Percentiles rank a stretch among this genome's conserved stretches.
Conservation (phyloP, 2,888 invertebrate species). For the Melinopterus prodromus region DNA sequence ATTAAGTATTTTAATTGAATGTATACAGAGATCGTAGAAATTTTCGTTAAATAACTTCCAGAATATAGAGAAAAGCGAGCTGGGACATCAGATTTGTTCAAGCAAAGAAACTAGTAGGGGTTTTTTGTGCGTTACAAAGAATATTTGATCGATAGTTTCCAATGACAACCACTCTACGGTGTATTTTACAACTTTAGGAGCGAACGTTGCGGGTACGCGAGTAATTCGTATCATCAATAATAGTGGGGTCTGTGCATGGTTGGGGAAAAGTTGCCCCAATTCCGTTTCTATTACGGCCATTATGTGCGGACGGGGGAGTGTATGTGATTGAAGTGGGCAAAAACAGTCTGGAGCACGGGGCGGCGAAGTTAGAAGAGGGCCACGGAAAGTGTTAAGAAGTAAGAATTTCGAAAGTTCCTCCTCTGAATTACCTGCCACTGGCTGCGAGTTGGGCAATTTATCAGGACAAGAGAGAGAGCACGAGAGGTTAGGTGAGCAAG, state of each 20-base stretch:
- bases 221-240: background rate
- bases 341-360: slow-evolving; percentile 43
- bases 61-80: background rate
- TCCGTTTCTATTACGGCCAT: slow-evolving; percentile 57
- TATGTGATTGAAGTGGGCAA: slow-evolving; percentile 55
- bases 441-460: slow-evolving; percentile 71
- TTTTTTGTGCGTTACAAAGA: slow-evolving; percentile 18
- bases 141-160: slow-evolving; percentile 8
- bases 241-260: slow-evolving; percentile 5
- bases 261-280: slow-evolving; percentile 45
- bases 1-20: no score
- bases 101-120: slow-evolving; percentile 6
- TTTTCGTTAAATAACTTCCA: no score
- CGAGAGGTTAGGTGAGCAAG: slow-evolving; percentile 47
- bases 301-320: slow-evolving; percentile 50
- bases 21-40: no score
- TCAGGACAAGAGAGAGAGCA: slow-evolving; percentile 56
- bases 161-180: slow-evolving; percentile 15
- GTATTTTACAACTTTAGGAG: slow-evolving; percentile 15
- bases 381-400: slow-evolving; percentile 56
- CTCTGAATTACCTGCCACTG: slow-evolving; percentile 68
- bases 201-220: background rate
- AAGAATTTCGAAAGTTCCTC: slow-evolving; percentile 57
- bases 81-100: background rate
- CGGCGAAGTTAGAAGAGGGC: slow-evolving; percentile 37